Base-by-base conservation (phyloP, 2,888 invertebrate genomes). In the Chironomus tentans region DNA sequence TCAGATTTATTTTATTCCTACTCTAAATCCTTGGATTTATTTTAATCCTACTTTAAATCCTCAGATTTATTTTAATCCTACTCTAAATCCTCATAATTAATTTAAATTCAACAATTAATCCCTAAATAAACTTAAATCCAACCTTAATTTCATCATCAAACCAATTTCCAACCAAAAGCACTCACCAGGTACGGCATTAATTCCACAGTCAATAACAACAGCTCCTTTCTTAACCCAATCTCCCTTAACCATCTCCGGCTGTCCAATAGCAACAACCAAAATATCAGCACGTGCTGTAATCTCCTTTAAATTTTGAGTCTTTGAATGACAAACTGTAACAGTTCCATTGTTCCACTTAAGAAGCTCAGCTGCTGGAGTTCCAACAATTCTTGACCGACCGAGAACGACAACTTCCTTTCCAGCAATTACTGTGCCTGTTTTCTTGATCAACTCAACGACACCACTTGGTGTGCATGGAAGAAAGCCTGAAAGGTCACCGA, bases 151-250 rank as follows among this genome's bases (percentile, higher is more conserved):
- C 22, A 24, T 24, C n/a, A n/a, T n/a, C n/a, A 24, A 24, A 24
- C n/a, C n/a, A 24, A 24, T 24, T 3, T 3, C 22, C 22, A 24
- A n/a, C n/a, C n/a, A 24, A 24, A 24, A 3, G 2, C 22, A 76
- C 78, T 80, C 84, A 94, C 94, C 97, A 85, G 92, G 87, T 79
- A 96, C 91, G 3, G 93, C 88, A 85, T 96, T 98, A 79, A 99
- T 99, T 68, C 99, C 99, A 84, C 98, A 99, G 84, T 99, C 99
- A 80, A 99, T 97, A 61, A 99, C 98, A 12, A 99, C 92, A 15
- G 98, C 97, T 4, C 98, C 98, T 0, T 95, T 94, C 84, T 99
- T 99, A 79, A 99, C 91, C 98, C 98, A 98, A 78, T 92, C 92
- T 0, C 92, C 95, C 82, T 93, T 93, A 2, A 99, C 95, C 86